Percentiles rank a stretch among this genome's conserved stretches.
Evolutionary conservation across 2,113 vertebrate genomes (phyloP).

Genomic region (Rana temporaria): DNA sequence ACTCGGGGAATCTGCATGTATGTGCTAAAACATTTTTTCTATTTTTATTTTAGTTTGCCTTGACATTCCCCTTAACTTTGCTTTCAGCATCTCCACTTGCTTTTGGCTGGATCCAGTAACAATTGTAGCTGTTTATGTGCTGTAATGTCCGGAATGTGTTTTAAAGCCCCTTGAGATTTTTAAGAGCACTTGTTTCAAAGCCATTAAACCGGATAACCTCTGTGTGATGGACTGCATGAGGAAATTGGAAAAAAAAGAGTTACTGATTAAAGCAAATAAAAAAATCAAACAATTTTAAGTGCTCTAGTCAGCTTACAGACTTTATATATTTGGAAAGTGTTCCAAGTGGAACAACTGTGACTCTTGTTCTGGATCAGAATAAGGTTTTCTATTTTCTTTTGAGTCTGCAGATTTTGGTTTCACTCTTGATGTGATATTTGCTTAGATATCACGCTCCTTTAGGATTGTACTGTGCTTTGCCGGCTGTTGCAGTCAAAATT

Average conservation of each 20-base stretch:
- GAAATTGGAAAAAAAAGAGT: slow-evolving; percentile 39
- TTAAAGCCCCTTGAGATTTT: slow-evolving; percentile 20
- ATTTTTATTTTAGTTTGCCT: too few relatives aligned
- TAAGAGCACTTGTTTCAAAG: slow-evolving; percentile 18
- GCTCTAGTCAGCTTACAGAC: background rate
- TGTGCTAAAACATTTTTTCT: too few relatives aligned
- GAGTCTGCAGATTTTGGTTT: too few relatives aligned
- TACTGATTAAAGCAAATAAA: background rate
- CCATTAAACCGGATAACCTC: slow-evolving; percentile 38
- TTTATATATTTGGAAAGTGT: background rate
- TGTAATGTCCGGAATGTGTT: slow-evolving; percentile 37
- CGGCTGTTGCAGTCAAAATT: too few relatives aligned
- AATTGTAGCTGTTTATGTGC: background rate
- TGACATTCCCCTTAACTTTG: background rate
- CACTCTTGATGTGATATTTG: too few relatives aligned
- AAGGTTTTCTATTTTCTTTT: too few relatives aligned
- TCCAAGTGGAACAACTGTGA: too few relatives aligned
- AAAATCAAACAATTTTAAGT: slow-evolving; percentile 13
- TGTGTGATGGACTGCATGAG: background rate
- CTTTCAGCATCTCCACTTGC: background rate
- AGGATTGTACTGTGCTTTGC: too few relatives aligned
- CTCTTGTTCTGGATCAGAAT: too few relatives aligned
- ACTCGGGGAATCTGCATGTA: too few relatives aligned
- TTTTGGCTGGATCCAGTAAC: background rate
- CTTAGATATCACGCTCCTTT: too few relatives aligned